Evolutionary conservation across 1,140 invertebrate genomes (phyloP).

Genomic region (Drosophila navojoa): DNA sequence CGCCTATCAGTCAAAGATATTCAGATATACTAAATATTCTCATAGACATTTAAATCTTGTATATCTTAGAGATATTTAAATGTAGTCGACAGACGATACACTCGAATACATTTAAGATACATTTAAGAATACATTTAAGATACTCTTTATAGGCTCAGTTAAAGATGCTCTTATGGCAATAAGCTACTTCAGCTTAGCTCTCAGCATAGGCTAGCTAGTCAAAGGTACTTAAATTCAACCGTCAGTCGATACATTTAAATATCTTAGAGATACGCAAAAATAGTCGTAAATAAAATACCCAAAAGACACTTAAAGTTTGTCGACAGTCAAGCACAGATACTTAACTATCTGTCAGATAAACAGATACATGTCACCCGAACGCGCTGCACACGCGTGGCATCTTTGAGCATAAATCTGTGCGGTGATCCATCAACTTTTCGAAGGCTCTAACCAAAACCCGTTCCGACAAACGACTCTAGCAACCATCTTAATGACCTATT

Average conservation of each 20-base stretch:
- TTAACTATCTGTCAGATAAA: background rate
- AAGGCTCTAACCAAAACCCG: slow-evolving; percentile 48
- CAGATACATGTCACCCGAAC: background rate
- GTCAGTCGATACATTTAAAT: too few species aligned
- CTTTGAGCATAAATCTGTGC: slow-evolving; percentile 5
- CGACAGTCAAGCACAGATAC: background rate
- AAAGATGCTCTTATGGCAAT: too few species aligned
- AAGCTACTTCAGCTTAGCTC: too few species aligned
- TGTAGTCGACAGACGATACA: too few species aligned
- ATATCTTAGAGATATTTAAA: too few species aligned
- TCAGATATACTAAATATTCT: background rate
- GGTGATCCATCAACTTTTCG: slow-evolving; percentile 57
- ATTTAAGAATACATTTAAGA: too few species aligned
- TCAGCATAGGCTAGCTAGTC: too few species aligned
- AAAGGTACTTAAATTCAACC: too few species aligned
- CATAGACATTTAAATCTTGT: too few species aligned
- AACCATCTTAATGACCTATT: slow-evolving; percentile 64
- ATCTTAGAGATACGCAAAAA: slow-evolving; percentile 3
- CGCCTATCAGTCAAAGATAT: slow-evolving; percentile 10
- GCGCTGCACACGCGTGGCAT: slow-evolving; percentile 1
- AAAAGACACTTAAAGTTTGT: too few species aligned
- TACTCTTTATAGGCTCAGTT: too few species aligned
- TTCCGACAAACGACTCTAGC: slow-evolving; percentile 55
- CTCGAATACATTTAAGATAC: too few species aligned
- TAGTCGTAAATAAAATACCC: background rate